A percentile compares a stretch with the other conserved stretches of the same genome.
Evolutionary conservation across 2,888 invertebrate species (phyloP).

Genomic region (Sphecodes monilicornis): DNA sequence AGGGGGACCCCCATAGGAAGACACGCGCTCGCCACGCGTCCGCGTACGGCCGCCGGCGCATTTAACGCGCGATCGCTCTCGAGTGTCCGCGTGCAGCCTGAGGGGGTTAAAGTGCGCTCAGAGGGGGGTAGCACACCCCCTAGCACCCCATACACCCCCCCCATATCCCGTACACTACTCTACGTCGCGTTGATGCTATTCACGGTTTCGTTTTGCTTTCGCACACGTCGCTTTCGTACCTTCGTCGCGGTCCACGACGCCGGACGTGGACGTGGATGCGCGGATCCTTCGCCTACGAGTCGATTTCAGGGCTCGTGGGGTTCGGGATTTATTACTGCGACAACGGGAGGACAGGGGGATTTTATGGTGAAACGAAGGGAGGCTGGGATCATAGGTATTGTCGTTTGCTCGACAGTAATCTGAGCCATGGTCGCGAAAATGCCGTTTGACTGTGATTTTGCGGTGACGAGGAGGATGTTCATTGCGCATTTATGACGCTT

Average conservation of each 20-base stretch:
- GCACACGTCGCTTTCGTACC: conserved; percentile 8
- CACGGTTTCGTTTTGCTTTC: conserved; percentile 10
- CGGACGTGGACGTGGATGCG: conserved; percentile 16
- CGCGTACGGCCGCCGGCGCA: conserved; percentile 80
- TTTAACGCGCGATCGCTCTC: conserved; percentile 83
- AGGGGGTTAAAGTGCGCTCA: conserved; percentile 62
- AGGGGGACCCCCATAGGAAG: conserved; percentile 55
- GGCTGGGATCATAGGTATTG: background rate
- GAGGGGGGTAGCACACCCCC: conserved; percentile 31
- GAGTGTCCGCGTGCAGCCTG: conserved; percentile 72
- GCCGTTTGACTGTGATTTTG: background rate
- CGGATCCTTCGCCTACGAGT: conserved; percentile 27
- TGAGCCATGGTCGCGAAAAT: background rate
- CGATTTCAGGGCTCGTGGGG: conserved; percentile 52
- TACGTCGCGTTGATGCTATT: conserved; percentile 5
- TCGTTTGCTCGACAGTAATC: background rate
- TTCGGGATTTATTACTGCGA: conserved; percentile 31
- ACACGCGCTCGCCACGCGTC: conserved; percentile 80
- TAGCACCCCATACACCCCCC: background rate
- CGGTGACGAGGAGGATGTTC: background rate
- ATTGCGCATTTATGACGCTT: too few species aligned
- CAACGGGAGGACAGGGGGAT: background rate
- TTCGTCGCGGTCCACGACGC: conserved; percentile 24
- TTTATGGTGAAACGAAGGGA: background rate
- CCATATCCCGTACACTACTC: background rate